Conservation (phyloP, 2,888 invertebrate species). For the Aporophyla nigra region DNA sequence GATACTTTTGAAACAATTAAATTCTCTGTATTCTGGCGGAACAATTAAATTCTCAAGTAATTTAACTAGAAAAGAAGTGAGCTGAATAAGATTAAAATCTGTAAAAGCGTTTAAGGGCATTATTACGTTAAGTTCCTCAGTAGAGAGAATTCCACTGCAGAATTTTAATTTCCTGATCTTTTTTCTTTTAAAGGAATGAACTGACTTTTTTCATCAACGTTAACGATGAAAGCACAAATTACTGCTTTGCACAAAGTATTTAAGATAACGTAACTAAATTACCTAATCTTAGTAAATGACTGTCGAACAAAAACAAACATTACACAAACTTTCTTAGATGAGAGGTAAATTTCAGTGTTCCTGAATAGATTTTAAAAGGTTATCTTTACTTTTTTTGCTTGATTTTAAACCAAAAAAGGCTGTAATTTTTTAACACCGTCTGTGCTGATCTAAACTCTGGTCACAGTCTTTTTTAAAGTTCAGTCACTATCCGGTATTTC, state of each 20-base stretch:
- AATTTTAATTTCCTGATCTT: constrained; percentile 1
- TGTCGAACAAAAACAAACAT: background rate
- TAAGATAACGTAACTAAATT: background rate
- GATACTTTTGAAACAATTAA: background rate
- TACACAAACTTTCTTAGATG: background rate
- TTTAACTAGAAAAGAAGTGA: background rate
- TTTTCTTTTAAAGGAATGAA: constrained; percentile 9
- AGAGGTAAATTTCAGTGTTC: background rate
- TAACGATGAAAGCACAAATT: constrained; percentile 4
- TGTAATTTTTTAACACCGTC: background rate
- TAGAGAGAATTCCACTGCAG: too few species aligned
- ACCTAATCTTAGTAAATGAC: background rate
- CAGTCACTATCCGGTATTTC: too few species aligned
- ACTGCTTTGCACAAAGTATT: background rate
- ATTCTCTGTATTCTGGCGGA: too few species aligned
- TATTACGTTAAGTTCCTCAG: background rate
- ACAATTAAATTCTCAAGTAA: background rate
- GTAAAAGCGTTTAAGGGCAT: background rate
- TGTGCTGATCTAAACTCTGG: too few species aligned
- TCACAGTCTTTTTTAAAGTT: too few species aligned
- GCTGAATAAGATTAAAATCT: background rate
- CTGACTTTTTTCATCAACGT: constrained; percentile 7
- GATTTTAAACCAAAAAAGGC: background rate
- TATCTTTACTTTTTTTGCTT: background rate
- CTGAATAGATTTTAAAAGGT: background rate